Evolutionary conservation across 2,113 vertebrate genomes (phyloP).

Genomic region (Numida meleagris): DNA sequence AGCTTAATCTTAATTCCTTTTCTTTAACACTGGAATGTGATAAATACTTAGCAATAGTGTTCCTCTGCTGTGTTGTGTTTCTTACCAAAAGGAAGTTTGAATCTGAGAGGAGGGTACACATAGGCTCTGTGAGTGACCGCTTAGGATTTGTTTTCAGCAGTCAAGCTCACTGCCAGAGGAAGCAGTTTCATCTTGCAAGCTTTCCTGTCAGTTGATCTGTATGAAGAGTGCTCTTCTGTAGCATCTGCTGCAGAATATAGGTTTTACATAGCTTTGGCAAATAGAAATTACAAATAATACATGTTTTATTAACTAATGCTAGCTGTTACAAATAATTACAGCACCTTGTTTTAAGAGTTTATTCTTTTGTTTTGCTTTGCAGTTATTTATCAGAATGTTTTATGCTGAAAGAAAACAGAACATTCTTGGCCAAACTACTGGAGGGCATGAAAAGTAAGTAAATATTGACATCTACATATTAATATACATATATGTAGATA

Average conservation of each 20-base stretch:
- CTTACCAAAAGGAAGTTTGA: neutral
- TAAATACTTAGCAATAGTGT: neutral
- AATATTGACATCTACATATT: no score
- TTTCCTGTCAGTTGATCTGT: neutral
- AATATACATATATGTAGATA: no score
- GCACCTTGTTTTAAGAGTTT: neutral
- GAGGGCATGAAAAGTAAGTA: slow-evolving; percentile 94
- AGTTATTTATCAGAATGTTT: slow-evolving; percentile 93
- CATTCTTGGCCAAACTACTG: slow-evolving; percentile 82
- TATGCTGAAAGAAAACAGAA: slow-evolving; percentile 84
- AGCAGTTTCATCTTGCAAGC: neutral
- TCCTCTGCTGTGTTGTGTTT: neutral
- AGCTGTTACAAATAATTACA: neutral
- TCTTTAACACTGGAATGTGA: neutral
- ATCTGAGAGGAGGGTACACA: neutral
- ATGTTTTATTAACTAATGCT: neutral
- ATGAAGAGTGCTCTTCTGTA: neutral
- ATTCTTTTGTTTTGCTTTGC: neutral
- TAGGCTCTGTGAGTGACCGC: rapidly evolving
- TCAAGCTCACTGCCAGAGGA: neutral
- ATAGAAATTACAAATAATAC: neutral
- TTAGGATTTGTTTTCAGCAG: neutral
- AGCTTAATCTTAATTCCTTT: neutral
- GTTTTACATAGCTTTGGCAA: neutral
- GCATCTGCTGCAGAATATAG: no score